These are phyloP conservation scores for Catocala sponsa DNA, from an alignment of 2,888 invertebrate species.

Conservation along the genomic window DNA sequence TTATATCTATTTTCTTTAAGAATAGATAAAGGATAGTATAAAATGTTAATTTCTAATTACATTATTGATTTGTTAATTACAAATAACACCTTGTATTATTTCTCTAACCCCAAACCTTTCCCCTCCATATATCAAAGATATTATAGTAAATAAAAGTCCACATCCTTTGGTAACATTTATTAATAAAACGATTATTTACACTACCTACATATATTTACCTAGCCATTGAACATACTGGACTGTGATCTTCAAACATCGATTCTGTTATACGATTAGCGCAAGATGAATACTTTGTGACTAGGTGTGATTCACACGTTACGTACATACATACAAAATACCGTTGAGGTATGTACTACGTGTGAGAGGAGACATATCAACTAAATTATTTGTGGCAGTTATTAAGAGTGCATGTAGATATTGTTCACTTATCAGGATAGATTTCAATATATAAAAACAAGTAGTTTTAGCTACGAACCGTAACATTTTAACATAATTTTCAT, in stretches of 20 bases:
- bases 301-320: slow-evolving; percentile 9
- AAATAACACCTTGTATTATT: slow-evolving; percentile 63
- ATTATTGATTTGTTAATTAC: slow-evolving; percentile 84
- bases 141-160: slow-evolving; percentile 6
- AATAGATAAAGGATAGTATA: slow-evolving; percentile 74
- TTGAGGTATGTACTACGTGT: no score
- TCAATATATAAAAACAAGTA: no score
- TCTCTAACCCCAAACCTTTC: slow-evolving; percentile 17
- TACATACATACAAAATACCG: slow-evolving; percentile 7
- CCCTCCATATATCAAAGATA: neutral
- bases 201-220: slow-evolving; percentile 4
- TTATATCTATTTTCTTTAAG: slow-evolving; percentile 79
- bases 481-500: no score
- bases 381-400: no score
- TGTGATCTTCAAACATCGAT: neutral
- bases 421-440: no score
- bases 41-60: slow-evolving; percentile 84
- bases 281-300: slow-evolving; percentile 35
- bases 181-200: slow-evolving; percentile 26
- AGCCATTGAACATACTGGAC: slow-evolving; percentile 13
- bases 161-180: slow-evolving; percentile 17
- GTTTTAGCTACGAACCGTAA: no score
- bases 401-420: no score
- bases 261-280: slow-evolving; percentile 1
- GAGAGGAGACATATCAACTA: no score